phyloP scores from a whole-genome alignment of 2,113 vertebrate species.

The Hemichromis elongatus region DNA sequence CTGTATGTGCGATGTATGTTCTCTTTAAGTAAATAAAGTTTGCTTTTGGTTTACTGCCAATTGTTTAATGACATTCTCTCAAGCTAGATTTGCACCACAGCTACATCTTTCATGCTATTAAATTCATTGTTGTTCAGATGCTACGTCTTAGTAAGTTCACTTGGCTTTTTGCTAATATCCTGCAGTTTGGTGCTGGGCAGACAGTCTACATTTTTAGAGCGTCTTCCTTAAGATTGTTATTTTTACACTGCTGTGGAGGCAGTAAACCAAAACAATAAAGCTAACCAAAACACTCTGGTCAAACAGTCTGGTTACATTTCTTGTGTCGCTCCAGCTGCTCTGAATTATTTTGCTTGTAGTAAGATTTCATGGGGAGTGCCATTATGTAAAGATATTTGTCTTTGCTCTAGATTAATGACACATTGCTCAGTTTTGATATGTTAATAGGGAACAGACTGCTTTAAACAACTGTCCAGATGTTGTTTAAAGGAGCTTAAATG shows the following conservation, averaged over 20 bases:
- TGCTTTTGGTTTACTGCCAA: not conserved
- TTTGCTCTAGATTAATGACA: not conserved
- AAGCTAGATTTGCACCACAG: not conserved
- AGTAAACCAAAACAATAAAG: not conserved
- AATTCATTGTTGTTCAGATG: not conserved
- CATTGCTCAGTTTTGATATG: not conserved
- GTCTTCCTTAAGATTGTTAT: not conserved
- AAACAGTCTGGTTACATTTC: not conserved
- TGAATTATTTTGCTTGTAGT: not conserved
- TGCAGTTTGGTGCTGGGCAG: not conserved
- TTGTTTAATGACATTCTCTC: not conserved
- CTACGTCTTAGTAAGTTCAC: not conserved
- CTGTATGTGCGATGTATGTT: not conserved
- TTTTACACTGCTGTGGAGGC: not conserved
- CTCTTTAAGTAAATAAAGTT: not conserved
- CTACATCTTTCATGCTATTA: not conserved
- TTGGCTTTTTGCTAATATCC: not conserved
- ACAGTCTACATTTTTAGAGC: not conserved
- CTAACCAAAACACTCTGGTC: not conserved
- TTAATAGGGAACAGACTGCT: not conserved
- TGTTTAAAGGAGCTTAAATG: not conserved
- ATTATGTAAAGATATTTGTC: not conserved
- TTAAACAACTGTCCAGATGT: not conserved
- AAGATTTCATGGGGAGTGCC: not conserved
- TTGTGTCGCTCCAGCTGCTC: not conserved